These are phyloP conservation scores for Stenodema calcarata DNA, from an alignment of 2,888 invertebrate genomes.

Conservation along the genomic window DNA sequence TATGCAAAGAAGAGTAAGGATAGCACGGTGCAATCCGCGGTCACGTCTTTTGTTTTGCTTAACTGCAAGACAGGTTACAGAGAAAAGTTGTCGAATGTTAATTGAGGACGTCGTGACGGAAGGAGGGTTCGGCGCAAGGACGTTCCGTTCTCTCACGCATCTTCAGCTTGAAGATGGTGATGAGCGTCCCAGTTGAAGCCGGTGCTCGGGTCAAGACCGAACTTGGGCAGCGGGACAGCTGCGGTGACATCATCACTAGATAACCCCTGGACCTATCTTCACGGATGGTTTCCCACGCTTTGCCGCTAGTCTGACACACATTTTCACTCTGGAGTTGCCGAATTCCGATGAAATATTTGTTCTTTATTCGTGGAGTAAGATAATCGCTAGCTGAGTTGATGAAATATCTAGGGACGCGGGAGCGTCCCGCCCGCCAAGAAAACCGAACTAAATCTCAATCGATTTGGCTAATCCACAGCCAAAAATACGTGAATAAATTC, in stretches of 20 bases:
- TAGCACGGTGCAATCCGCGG: neutral
- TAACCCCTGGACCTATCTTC: neutral
- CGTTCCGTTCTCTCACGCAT: constrained; percentile 42
- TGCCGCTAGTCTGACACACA: neutral
- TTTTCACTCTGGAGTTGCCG: neutral
- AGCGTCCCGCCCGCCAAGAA: too few species aligned
- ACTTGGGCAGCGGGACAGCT: neutral
- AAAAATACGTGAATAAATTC: too few species aligned
- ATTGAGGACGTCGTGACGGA: constrained; percentile 29
- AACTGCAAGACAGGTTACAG: neutral
- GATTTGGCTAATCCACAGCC: too few species aligned
- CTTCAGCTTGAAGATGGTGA: neutral
- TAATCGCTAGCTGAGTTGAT: too few species aligned
- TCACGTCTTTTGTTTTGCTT: constrained; percentile 2
- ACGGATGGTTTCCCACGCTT: neutral
- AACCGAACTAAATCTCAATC: too few species aligned
- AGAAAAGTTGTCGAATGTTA: constrained; percentile 1
- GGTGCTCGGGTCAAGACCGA: constrained; percentile 22
- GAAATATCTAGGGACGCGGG: too few species aligned
- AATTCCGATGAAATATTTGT: neutral
- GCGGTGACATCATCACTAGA: constrained; percentile 20
- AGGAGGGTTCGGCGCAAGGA: constrained; percentile 1
- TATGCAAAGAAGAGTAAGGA: neutral
- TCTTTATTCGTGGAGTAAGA: neutral
- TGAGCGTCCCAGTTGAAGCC: neutral